Percentiles rank a stretch among this genome's conserved stretches.
Conservation (phyloP, 2,113 vertebrate genomes). For the Lophius piscatorius region DNA sequence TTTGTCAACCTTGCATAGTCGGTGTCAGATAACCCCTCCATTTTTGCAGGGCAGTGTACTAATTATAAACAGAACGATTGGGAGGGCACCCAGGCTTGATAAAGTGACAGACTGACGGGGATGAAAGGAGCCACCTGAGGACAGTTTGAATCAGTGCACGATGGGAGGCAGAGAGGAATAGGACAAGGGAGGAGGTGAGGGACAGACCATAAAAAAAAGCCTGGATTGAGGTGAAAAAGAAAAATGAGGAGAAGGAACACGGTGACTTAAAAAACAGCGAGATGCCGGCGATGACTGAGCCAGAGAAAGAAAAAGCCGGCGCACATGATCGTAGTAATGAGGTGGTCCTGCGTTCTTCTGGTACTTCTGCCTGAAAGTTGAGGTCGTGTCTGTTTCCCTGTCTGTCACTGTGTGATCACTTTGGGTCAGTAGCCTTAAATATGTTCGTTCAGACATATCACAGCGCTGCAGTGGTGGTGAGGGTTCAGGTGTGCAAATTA, state of each 20-base stretch:
- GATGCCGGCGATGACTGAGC: slow-evolving; percentile 26
- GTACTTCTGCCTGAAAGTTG: slow-evolving; percentile 4
- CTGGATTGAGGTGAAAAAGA: neutral
- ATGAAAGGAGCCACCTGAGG: slow-evolving; percentile 43
- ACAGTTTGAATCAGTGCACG: slow-evolving; percentile 28
- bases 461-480: slow-evolving; percentile 10
- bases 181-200: slow-evolving; percentile 1
- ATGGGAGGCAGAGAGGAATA: neutral
- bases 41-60: slow-evolving; percentile 22
- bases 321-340: slow-evolving; percentile 26
- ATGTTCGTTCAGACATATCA: slow-evolving; percentile 28
- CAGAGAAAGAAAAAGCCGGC: slow-evolving; percentile 8
- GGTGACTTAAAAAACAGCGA: slow-evolving; percentile 18
- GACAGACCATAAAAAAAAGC: neutral
- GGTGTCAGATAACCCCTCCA: slow-evolving; percentile 17
- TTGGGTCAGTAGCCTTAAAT: slow-evolving; percentile 9
- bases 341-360: slow-evolving; percentile 9
- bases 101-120: slow-evolving; percentile 46
- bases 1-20: slow-evolving; percentile 15
- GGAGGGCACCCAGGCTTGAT: slow-evolving; percentile 26
- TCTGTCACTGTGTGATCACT: neutral
- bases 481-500: slow-evolving; percentile 62
- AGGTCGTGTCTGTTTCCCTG: slow-evolving; percentile 18
- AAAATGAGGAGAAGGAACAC: slow-evolving; percentile 14
- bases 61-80: slow-evolving; percentile 37